phyloP scores from a whole-genome alignment of 35 echinoderm and acorn worm species.

The Lytechinus variegatus region DNA sequence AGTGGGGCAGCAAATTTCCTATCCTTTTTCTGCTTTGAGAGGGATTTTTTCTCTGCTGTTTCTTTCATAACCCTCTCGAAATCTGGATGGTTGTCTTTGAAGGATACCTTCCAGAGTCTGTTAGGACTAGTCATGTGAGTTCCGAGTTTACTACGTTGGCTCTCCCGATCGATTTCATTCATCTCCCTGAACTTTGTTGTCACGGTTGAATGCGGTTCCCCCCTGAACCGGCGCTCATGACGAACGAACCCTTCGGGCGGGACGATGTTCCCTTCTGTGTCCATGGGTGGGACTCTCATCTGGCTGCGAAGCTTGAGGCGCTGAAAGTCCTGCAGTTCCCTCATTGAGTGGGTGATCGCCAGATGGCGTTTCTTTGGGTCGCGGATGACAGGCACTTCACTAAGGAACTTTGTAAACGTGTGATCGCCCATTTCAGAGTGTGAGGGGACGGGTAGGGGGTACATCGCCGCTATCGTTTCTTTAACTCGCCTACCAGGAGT shows the following conservation, averaged over 20 bases:
- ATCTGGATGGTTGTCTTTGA: slow-evolving; percentile 90
- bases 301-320: slow-evolving; percentile 88
- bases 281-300: slow-evolving; percentile 89
- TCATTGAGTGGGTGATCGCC: slow-evolving; percentile 65
- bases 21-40: slow-evolving; percentile 4
- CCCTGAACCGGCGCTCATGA: slow-evolving; percentile 65
- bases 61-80: slow-evolving; percentile 65
- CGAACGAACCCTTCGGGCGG: slow-evolving; percentile 74
- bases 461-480: slow-evolving; percentile 78
- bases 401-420: slow-evolving; percentile 82
- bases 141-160: slow-evolving; percentile 68
- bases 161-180: slow-evolving; percentile 83
- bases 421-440: slow-evolving; percentile 79
- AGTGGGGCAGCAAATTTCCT: not conserved
- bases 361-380: slow-evolving; percentile 67
- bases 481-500: slow-evolving; percentile 51
- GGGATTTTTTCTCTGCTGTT: not conserved
- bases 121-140: slow-evolving; percentile 71
- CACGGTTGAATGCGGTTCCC: slow-evolving; percentile 57
- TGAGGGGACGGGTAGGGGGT: slow-evolving; percentile 80
- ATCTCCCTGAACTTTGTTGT: slow-evolving; percentile 73
- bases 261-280: slow-evolving; percentile 60
- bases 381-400: slow-evolving; percentile 72
- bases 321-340: slow-evolving; percentile 87
- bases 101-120: slow-evolving; percentile 89